Evolutionary conservation across 2,888 invertebrate species (phyloP), one percentile per base, ranked within the genome.

Genomic region (Bombylius discolor): DNA sequence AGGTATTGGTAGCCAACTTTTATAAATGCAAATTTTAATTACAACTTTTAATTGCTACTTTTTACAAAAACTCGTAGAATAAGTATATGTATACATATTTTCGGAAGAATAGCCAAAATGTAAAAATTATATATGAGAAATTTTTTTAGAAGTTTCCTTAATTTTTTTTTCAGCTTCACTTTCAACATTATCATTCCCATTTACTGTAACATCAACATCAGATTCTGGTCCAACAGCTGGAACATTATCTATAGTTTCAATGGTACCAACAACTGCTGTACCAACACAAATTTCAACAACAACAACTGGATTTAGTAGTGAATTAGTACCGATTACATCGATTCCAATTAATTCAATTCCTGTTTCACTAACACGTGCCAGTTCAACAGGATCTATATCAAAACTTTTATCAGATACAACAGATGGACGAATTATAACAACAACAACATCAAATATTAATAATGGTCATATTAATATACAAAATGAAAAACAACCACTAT

Each of bases 141-240:
- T 23, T 23, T 23, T 23, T 23, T 39, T 39, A 3, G 2, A 7
- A 39, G 3, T 39, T 48, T 11, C 31, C 6, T 50, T 14, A 39
- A 42, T 44, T 44, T 44, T 44, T 44, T 11, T 39, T 39, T 23
- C 23, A 23, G 23, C 23, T 23, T 23, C 23, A 23, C 23, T 23
- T 5, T 70, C 71, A 8, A 71, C 73, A 0, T 60, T 72, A 2
- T 72, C 72, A n/a, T 73, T 73, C 51, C 72, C 72, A 6, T 71
- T 73, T 58, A 66, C 71, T 13, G 69, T 72, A 39, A 68, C 68
- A 48, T 56, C 64, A 6, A 65, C 64, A 0, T 67, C 67, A 5
- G 70, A 70, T n/a, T 62, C 67, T 23, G 58, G 65, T 31, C 64
- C 71, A 12, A 36, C 52, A 12, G 64, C 67, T 4, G 68, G 68